A percentile compares a stretch with the other conserved stretches of the same genome.
These are phyloP conservation scores for Drosophila kambysellisi DNA, from an alignment of 2,888 invertebrate genomes.

Conservation along the genomic window DNA sequence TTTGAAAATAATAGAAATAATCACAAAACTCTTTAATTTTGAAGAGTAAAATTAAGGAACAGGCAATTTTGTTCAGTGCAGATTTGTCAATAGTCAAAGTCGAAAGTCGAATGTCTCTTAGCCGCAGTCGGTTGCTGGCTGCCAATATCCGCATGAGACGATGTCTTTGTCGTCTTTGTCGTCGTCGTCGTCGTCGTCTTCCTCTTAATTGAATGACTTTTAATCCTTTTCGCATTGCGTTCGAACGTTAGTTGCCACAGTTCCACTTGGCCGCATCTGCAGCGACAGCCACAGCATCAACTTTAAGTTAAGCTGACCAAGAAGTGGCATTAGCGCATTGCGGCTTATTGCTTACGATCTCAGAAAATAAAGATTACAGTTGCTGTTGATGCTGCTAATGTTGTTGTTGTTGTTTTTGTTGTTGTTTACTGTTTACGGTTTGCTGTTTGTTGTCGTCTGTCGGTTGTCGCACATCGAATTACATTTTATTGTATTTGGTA, in stretches of 20 bases:
- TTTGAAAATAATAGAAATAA: too few relatives aligned
- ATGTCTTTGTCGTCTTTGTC: conserved; percentile 46
- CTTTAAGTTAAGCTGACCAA: conserved; percentile 37
- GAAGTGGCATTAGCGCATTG: conserved; percentile 67
- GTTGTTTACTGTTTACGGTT: conserved; percentile 23
- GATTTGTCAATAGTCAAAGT: conserved; percentile 44
- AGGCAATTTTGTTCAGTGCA: not conserved
- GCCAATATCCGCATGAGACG: conserved; percentile 43
- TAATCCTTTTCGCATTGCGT: conserved; percentile 83
- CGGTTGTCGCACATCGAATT: conserved; percentile 66
- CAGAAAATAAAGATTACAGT: conserved; percentile 23
- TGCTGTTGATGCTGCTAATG: conserved; percentile 18
- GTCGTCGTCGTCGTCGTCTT: conserved; percentile 38
- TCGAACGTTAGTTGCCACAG: conserved; percentile 71
- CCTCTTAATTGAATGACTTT: conserved; percentile 78
- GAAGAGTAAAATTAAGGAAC: not conserved
- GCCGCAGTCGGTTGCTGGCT: conserved; percentile 17
- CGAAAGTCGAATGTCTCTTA: conserved; percentile 13
- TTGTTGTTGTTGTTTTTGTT: conserved; percentile 29
- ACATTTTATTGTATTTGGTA: conserved; percentile 76
- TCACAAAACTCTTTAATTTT: not conserved
- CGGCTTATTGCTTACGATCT: conserved; percentile 75
- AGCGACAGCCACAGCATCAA: conserved; percentile 9
- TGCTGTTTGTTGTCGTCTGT: conserved; percentile 20
- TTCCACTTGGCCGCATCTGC: conserved; percentile 60